These are phyloP conservation scores for Galerucella pusilla DNA, from an alignment of 2,888 invertebrate species.

Conservation along the genomic window DNA sequence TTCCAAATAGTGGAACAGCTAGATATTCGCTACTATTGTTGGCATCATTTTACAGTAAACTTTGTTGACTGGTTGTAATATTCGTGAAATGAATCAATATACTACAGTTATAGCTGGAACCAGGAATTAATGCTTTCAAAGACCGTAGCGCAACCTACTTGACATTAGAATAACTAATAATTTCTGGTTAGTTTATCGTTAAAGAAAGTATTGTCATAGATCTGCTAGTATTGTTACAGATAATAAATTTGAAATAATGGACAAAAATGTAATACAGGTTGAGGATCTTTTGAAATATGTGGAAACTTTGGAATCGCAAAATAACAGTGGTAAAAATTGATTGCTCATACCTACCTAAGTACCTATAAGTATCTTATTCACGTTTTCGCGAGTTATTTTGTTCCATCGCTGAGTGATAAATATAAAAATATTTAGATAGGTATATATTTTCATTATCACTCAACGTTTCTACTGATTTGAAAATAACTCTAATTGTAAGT, in stretches of 20 bases:
- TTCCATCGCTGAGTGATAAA: too few relatives aligned
- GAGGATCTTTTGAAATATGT: slow-evolving; percentile 27
- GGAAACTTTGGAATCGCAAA: slow-evolving; percentile 26
- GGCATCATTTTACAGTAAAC: too few relatives aligned
- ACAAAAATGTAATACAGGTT: background rate
- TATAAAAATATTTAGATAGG: too few relatives aligned
- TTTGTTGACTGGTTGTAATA: background rate
- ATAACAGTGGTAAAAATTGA: slow-evolving; percentile 18
- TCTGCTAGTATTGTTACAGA: background rate
- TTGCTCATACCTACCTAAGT: background rate
- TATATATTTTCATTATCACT: too few relatives aligned
- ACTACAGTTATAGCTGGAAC: background rate
- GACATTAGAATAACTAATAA: background rate
- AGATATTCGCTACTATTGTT: background rate
- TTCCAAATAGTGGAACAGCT: background rate
- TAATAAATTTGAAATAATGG: slow-evolving; percentile 8
- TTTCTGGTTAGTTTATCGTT: background rate
- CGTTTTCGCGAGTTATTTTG: too few relatives aligned
- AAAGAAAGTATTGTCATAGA: too few relatives aligned
- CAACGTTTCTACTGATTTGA: too few relatives aligned
- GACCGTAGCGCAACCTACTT: background rate
- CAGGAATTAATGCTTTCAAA: background rate
- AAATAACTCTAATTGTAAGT: too few relatives aligned
- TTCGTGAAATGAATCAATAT: background rate
- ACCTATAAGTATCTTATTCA: too few relatives aligned